Base-by-base conservation (phyloP, 2,113 vertebrate genomes). In the Pelodiscus sinensis region DNA sequence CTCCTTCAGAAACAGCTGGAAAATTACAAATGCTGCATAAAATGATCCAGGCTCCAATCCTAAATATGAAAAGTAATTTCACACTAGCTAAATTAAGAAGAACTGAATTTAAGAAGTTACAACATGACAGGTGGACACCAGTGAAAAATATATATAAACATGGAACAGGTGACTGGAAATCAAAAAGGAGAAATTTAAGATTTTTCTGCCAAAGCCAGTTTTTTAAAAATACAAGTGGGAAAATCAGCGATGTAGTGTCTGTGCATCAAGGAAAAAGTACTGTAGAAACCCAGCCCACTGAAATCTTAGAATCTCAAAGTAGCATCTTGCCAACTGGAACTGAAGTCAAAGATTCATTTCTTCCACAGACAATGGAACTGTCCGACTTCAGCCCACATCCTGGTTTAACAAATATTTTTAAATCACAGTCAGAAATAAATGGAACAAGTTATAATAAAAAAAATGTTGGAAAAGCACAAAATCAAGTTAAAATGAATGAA, bases 1-100 rank as follows among this genome's bases (percentile, higher is more conserved):
- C 99, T 91, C 99, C 99, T 98, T 99, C 99, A 96, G 99, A 98
- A 97, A 98, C 99, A 86, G 90, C 97, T 93, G 98, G 98, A 94
- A 98, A 99, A 92, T 97, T 97, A 62, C 97, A 97, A 90, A 97
- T 98, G 88, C 95, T 99, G 29, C 98, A 96, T 97, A 98, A 97
- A 86, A 89, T 98, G 95, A 96, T 93, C 80, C 97, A 96, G 44
- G 98, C 95, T 94, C 98, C 96, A 54, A 96, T 98, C 65, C 96
- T 96, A 88, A 97, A 92, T 55, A 92, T 97, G 93, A 98, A 97
- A 97, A 98, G 95, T 92, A 98, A 96, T 88, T 98, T 99, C 84
- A 97, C 98, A 1, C 94, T 98, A 96, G 86, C 96, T 81, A 98
- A 97, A 75, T 94, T 98, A 60, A 98, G 96, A 97, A 97, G 97